A percentile compares a stretch with the other conserved stretches of the same genome.
Conservation (phyloP, 2,113 vertebrate genomes). For the Scytalopus superciliaris region DNA sequence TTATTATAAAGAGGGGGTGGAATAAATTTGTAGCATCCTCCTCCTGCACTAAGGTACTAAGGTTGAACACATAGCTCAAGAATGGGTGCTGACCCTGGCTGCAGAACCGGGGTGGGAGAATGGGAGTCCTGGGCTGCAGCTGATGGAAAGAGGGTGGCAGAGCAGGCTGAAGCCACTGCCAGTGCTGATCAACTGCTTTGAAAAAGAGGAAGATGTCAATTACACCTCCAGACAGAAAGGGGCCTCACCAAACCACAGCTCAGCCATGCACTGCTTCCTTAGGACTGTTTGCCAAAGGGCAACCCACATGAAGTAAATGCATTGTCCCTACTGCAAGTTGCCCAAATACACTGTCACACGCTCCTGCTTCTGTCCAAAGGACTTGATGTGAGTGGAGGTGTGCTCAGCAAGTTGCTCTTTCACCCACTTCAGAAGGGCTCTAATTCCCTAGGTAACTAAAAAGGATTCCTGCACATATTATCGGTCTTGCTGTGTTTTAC, state of each 20-base stretch:
- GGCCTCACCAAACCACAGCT: background rate
- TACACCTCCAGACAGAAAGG: fast-evolving
- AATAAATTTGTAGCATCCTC: background rate
- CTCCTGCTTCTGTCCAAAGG: background rate
- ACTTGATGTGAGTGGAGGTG: background rate
- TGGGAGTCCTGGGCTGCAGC: background rate
- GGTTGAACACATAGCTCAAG: background rate
- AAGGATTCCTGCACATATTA: background rate
- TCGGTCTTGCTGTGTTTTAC: background rate
- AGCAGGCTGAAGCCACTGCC: background rate
- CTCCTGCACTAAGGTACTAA: background rate
- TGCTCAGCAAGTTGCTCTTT: background rate
- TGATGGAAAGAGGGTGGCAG: background rate
- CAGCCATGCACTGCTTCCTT: background rate
- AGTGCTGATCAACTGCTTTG: background rate
- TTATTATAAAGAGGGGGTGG: background rate
- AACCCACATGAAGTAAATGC: background rate
- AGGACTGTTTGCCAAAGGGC: background rate
- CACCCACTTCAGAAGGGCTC: background rate
- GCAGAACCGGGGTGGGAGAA: background rate
- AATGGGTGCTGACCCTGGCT: background rate
- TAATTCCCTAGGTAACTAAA: background rate
- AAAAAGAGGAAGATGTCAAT: background rate
- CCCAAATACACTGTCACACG: fast-evolving
- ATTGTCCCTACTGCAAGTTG: fast-evolving